Percentiles rank a stretch among this genome's conserved stretches.
phyloP scores from a whole-genome alignment of 1,140 invertebrate species.

The Tetramorium simillimum region DNA sequence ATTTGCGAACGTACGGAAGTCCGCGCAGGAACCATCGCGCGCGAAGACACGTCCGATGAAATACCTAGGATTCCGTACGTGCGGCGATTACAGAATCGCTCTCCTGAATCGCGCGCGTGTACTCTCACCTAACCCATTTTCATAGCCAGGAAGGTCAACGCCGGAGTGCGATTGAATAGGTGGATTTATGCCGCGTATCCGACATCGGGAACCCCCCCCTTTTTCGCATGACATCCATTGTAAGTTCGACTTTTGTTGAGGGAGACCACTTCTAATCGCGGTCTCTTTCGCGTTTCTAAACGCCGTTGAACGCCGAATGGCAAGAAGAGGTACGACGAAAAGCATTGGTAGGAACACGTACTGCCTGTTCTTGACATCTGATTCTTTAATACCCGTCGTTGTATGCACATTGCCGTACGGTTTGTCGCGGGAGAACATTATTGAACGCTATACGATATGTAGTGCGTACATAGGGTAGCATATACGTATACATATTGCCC shows the following conservation, averaged over 20 bases:
- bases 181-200: conserved; percentile 42
- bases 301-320: conserved; percentile 42
- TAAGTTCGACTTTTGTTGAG: conserved; percentile 65
- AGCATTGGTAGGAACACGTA: background rate
- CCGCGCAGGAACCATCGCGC: background rate
- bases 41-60: conserved; percentile 42
- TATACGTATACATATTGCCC: background rate
- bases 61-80: conserved; percentile 44
- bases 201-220: conserved; percentile 47
- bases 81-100: conserved; percentile 33
- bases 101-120: background rate
- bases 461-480: background rate
- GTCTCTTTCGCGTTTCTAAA: conserved; percentile 52
- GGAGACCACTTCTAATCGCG: conserved; percentile 12
- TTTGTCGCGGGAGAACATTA: background rate
- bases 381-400: conserved; percentile 5
- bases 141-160: conserved; percentile 39
- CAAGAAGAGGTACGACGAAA: background rate
- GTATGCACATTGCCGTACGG: background rate
- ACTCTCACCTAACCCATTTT: conserved; percentile 46
- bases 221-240: conserved; percentile 57
- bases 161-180: conserved; percentile 24
- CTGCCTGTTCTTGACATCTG: conserved; percentile 11
- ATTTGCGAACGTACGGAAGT: conserved; percentile 16
- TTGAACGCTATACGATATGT: background rate